These are phyloP conservation scores for Aphelenchoides bicaudatus DNA, from an alignment of 2,888 invertebrate species.

Conservation along the genomic window DNA sequence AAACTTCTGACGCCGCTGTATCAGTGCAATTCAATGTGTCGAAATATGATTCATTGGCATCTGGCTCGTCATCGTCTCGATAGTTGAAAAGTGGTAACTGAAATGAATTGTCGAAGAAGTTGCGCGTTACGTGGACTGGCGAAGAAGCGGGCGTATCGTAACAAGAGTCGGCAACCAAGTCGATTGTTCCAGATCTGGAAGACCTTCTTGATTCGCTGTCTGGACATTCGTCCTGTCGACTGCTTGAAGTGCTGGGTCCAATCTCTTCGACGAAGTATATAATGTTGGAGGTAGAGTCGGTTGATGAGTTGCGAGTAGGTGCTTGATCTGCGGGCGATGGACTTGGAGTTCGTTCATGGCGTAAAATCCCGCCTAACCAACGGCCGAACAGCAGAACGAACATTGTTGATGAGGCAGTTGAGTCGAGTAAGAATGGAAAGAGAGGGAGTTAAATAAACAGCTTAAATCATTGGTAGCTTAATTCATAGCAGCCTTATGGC, in stretches of 20 bases:
- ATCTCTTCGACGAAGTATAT: not conserved
- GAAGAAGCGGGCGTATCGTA: slow-evolving; percentile 17
- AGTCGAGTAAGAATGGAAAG: not conserved
- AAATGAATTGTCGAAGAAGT: no score
- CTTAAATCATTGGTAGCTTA: no score
- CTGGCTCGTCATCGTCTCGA: no score
- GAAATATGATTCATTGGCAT: no score
- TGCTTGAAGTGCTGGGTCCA: not conserved
- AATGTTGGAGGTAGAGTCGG: not conserved
- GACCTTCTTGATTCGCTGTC: slow-evolving; percentile 1
- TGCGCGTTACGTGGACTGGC: no score
- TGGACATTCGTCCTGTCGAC: no score
- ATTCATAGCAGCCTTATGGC: no score
- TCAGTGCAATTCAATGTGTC: no score
- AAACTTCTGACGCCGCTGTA: no score
- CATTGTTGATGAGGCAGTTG: slow-evolving; percentile 1
- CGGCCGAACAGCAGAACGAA: slow-evolving; percentile 18
- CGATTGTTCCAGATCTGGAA: not conserved
- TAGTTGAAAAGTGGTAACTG: no score
- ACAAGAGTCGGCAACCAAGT: not conserved
- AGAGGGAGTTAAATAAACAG: no score
- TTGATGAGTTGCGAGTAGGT: not conserved
- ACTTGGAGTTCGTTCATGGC: slow-evolving; percentile 10
- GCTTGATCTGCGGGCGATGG: not conserved
- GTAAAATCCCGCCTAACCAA: slow-evolving; percentile 7